Evolutionary conservation across 2,797 vertebrate genomes (phyloP).

Genomic region (Scyliorhinus canicula): DNA sequence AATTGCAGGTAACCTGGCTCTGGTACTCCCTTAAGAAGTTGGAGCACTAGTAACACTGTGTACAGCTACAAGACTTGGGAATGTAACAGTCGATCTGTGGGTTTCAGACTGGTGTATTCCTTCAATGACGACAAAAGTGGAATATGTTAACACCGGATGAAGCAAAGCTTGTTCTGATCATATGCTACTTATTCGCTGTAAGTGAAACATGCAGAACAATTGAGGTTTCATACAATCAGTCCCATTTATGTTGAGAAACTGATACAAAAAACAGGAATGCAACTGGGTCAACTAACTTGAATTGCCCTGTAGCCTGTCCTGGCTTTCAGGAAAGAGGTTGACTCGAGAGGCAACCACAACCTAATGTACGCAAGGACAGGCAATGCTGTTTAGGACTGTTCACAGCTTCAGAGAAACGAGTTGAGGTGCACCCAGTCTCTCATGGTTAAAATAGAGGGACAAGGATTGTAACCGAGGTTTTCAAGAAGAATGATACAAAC

Average conservation of each 20-base stretch:
- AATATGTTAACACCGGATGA: no score
- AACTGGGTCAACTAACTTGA: not conserved
- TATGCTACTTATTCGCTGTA: no score
- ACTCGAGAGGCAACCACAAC: not conserved
- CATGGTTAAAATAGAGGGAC: not conserved
- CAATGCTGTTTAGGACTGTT: not conserved
- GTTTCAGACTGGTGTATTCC: not conserved
- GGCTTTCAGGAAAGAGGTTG: not conserved
- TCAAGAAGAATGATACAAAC: not conserved
- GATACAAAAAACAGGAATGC: no score
- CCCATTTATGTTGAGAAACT: no score
- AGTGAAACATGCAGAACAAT: no score
- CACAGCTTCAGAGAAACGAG: not conserved
- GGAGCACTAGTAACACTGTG: not conserved
- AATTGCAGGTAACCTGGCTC: not conserved
- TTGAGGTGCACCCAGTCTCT: not conserved
- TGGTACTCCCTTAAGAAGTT: not conserved
- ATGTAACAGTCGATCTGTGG: not conserved
- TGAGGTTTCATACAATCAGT: no score
- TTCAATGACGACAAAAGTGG: no score
- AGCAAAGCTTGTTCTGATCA: no score
- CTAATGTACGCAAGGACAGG: not conserved
- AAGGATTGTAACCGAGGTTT: not conserved
- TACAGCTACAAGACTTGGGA: no score
- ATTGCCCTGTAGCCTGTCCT: not conserved